Percentiles rank a stretch among this genome's conserved stretches.
phyloP scores from a whole-genome alignment of 2,888 invertebrate genomes.

The Drosophila mulleri region DNA sequence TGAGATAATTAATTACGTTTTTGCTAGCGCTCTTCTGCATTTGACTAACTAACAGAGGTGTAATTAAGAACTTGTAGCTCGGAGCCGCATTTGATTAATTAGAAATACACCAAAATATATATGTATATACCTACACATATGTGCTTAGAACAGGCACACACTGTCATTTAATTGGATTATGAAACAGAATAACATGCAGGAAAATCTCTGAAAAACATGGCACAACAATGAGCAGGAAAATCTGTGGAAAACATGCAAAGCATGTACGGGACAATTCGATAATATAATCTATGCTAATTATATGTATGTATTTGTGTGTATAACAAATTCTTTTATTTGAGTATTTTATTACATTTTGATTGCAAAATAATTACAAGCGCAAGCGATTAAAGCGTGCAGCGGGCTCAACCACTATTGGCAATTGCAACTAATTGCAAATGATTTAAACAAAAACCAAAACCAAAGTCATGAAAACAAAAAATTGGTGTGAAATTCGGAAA shows the following conservation, averaged over 20 bases:
- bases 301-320: too few species aligned
- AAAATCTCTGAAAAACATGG: background rate
- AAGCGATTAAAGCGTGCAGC: conserved; percentile 13
- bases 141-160: background rate
- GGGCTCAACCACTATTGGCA: conserved; percentile 7
- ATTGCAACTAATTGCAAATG: conserved; percentile 21
- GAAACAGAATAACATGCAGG: background rate
- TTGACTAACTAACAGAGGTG: background rate
- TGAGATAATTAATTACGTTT: conserved; percentile 1
- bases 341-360: conserved; percentile 39
- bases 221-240: conserved; percentile 5
- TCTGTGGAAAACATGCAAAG: conserved; percentile 3
- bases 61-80: background rate
- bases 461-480: background rate
- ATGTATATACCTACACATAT: background rate
- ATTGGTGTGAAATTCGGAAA: background rate
- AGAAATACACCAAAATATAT: background rate
- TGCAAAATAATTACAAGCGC: conserved; percentile 40
- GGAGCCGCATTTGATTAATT: background rate
- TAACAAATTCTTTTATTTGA: too few species aligned
- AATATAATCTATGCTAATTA: conserved; percentile 16
- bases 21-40: background rate
- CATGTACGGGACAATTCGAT: background rate
- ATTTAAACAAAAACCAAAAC: background rate
- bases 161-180: conserved; percentile 4